phyloP scores from a whole-genome alignment of 2,113 vertebrate species.

The Psilopsiagon aurifrons region DNA sequence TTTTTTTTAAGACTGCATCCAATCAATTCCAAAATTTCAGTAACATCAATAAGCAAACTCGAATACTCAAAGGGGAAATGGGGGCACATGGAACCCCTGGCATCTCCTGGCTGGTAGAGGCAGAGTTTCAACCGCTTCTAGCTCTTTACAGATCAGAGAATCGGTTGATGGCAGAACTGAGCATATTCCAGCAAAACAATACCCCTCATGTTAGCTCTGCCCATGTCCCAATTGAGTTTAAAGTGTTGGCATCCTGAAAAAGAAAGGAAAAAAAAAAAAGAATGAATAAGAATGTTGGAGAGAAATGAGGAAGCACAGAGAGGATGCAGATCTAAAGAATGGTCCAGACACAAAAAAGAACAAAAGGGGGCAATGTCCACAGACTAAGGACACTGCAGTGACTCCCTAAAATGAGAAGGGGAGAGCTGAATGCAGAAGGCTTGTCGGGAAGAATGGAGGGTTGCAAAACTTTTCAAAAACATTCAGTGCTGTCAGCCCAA shows the following conservation, averaged over 20 bases:
- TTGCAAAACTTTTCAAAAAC: not conserved
- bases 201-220: constrained; percentile 69
- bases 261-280: constrained; percentile 66
- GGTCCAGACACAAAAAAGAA: not conserved
- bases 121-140: constrained; percentile 64
- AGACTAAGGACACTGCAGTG: not conserved
- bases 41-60: constrained; percentile 49
- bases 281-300: constrained; percentile 59
- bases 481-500: not conserved
- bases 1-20: constrained; percentile 33
- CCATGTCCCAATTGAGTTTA: constrained; percentile 65
- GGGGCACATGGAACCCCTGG: constrained; percentile 51
- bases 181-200: constrained; percentile 68
- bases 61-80: constrained; percentile 29
- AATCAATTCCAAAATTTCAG: constrained; percentile 64
- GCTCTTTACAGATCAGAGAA: constrained; percentile 64
- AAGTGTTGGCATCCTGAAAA: constrained; percentile 65
- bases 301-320: constrained; percentile 40
- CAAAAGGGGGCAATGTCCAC: not conserved
- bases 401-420: not conserved
- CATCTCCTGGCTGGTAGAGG: constrained; percentile 65
- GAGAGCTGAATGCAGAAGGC: not conserved
- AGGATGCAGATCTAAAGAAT: constrained; percentile 7
- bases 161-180: constrained; percentile 62
- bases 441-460: not conserved